phyloP scores from a whole-genome alignment of 2,113 vertebrate species.

The Rhabdomys dilectus region DNA sequence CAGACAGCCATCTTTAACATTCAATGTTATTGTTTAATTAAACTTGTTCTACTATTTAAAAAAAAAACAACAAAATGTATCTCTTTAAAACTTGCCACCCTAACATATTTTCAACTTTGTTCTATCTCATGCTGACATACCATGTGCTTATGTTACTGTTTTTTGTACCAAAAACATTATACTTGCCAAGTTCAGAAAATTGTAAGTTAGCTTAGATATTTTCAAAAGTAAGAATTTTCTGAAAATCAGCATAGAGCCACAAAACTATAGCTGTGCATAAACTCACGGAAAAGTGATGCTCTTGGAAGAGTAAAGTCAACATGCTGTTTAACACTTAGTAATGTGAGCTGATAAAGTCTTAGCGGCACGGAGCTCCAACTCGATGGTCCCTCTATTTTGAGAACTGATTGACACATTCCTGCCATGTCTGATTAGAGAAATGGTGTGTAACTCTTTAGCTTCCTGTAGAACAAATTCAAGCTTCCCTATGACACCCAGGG shows the following conservation, averaged over 20 bases:
- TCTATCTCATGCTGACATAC: neutral
- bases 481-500: neutral
- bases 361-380: fast-evolving
- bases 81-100: neutral
- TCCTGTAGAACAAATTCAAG: neutral
- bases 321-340: neutral
- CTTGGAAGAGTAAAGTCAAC: neutral
- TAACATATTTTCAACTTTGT: conserved; percentile 1
- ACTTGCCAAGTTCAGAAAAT: conserved; percentile 9
- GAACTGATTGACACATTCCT: neutral
- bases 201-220: neutral
- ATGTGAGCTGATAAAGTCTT: neutral
- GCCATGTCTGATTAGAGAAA: neutral
- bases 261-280: neutral
- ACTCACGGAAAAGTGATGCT: neutral
- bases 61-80: neutral
- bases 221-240: neutral
- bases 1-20: conserved; percentile 14
- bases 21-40: neutral
- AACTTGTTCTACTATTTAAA: neutral
- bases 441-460: neutral
- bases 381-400: neutral
- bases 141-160: neutral
- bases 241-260: neutral
- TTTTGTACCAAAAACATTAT: neutral